A percentile compares a stretch with the other conserved stretches of the same genome.
These are phyloP conservation scores for Mantis religiosa DNA, from an alignment of 2,888 invertebrate genomes.

Conservation along the genomic window DNA sequence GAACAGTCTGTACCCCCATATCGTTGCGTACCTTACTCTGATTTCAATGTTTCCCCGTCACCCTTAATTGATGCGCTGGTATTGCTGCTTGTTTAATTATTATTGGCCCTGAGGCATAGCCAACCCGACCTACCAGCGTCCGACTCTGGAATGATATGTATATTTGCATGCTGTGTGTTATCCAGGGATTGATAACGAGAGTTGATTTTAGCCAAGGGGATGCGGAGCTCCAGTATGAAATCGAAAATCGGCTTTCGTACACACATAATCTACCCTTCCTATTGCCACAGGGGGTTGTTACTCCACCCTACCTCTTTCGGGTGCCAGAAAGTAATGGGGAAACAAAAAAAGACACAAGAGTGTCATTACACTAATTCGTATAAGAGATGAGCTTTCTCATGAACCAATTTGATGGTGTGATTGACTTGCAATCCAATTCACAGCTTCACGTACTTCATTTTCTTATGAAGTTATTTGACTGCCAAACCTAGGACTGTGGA, in stretches of 20 bases:
- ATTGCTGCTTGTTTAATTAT: constrained; percentile 16
- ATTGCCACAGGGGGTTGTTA: background rate
- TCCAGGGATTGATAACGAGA: constrained; percentile 7
- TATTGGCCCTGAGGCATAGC: background rate
- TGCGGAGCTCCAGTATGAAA: background rate
- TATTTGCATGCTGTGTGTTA: constrained; percentile 6
- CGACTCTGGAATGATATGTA: constrained; percentile 1
- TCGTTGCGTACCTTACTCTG: background rate
- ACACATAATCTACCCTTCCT: background rate
- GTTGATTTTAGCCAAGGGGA: constrained; percentile 14
- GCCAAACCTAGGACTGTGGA: too few species aligned
- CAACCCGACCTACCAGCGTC: background rate
- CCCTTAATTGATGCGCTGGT: constrained; percentile 8
- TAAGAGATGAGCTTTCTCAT: background rate
- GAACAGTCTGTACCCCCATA: background rate
- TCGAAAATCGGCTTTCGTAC: constrained; percentile 11
- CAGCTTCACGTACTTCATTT: too few species aligned
- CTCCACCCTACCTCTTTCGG: background rate
- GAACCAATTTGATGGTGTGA: background rate
- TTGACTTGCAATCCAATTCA: background rate
- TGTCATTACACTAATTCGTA: background rate
- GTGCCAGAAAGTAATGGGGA: background rate
- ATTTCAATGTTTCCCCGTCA: background rate
- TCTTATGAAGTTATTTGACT: too few species aligned
- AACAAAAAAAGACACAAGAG: background rate